Evolutionary conservation across 2,888 invertebrate genomes (phyloP).

Genomic region (Vanessa cardui): DNA sequence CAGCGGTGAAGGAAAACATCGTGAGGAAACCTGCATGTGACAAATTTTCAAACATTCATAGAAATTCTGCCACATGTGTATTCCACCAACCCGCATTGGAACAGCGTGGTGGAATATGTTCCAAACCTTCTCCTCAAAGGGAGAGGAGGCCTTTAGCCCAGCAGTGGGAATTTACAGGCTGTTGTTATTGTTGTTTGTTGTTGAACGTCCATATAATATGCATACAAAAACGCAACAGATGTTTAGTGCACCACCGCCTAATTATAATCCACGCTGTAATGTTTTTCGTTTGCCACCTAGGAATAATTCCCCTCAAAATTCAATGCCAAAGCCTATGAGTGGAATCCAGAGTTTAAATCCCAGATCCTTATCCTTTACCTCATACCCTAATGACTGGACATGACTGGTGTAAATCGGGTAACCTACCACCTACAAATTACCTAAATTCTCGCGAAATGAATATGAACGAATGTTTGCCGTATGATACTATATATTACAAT

Average conservation of each 20-base stretch:
- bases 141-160: too few species aligned
- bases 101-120: too few species aligned
- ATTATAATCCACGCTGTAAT: not conserved
- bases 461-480: conserved; percentile 25
- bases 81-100: too few species aligned
- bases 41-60: too few species aligned
- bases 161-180: too few species aligned
- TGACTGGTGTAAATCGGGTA: conserved; percentile 28
- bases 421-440: conserved; percentile 33
- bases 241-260: not conserved
- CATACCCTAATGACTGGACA: conserved; percentile 16
- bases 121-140: too few species aligned
- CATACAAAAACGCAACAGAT: not conserved
- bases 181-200: too few species aligned
- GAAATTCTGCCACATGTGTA: too few species aligned
- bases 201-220: too few species aligned
- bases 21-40: too few species aligned
- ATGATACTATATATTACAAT: not conserved
- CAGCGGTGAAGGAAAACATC: too few species aligned
- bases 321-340: not conserved
- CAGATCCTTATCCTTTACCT: not conserved
- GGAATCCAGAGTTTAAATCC: not conserved
- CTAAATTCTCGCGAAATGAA: conserved; percentile 34
- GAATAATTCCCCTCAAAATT: not conserved
- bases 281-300: not conserved